Evolutionary conservation across 2,888 invertebrate species (phyloP).

Genomic region (Rhabditoides inermis): DNA sequence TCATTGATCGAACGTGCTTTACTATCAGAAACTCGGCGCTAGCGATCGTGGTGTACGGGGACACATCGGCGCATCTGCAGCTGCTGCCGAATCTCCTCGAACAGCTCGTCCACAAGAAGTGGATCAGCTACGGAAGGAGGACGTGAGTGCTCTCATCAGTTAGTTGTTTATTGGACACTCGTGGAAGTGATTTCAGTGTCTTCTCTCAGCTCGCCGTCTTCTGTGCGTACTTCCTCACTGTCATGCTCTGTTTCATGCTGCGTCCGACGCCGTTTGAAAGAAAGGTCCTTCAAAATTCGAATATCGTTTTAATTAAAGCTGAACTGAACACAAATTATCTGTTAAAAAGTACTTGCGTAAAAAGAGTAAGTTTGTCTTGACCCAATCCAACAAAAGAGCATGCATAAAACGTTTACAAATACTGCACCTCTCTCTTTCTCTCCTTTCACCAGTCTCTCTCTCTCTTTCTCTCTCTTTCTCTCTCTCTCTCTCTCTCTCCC

Average conservation of each 20-base stretch:
- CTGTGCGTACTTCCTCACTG: slow-evolving; percentile 78
- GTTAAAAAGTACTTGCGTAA: too few species aligned
- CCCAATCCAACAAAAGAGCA: too few species aligned
- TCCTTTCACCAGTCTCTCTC: too few species aligned
- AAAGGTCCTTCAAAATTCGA: too few species aligned
- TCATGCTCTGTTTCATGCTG: slow-evolving; percentile 76
- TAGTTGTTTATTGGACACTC: background rate
- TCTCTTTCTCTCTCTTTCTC: too few species aligned
- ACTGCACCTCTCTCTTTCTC: too few species aligned
- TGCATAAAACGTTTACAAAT: too few species aligned
- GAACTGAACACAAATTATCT: too few species aligned
- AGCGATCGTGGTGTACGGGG: slow-evolving; percentile 74
- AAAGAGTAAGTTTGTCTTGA: too few species aligned
- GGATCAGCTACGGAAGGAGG: slow-evolving; percentile 72
- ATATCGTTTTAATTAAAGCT: too few species aligned
- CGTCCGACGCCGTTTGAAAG: slow-evolving; percentile 63
- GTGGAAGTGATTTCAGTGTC: slow-evolving; percentile 19
- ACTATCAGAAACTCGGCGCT: slow-evolving; percentile 86
- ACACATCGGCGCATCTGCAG: slow-evolving; percentile 32
- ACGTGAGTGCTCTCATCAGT: slow-evolving; percentile 22
- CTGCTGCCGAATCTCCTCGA: slow-evolving; percentile 39
- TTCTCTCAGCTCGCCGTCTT: slow-evolving; percentile 73
- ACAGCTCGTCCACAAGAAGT: slow-evolving; percentile 68
- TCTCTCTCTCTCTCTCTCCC: too few species aligned
- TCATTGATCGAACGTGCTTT: background rate